Percentiles rank a stretch among this genome's conserved stretches.
Evolutionary conservation across 2,797 vertebrate species (phyloP).

Genomic region (Prionace glauca): DNA sequence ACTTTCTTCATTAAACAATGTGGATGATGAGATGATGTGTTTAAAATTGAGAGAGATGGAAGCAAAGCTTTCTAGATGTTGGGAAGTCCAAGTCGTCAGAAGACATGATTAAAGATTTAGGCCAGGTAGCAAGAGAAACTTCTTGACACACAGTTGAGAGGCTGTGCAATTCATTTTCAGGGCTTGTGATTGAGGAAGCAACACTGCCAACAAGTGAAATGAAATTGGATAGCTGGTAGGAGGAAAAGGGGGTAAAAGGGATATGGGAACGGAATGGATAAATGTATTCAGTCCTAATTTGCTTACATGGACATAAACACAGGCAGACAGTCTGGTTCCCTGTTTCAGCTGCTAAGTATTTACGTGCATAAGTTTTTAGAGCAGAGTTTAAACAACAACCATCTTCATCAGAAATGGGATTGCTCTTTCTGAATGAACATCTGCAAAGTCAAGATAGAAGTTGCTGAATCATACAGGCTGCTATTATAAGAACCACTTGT

Average conservation of each 20-base stretch:
- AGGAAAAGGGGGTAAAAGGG: neutral
- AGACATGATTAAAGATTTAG: neutral
- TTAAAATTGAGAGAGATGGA: neutral
- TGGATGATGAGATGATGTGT: neutral
- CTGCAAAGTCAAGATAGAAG: neutral
- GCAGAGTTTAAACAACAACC: neutral
- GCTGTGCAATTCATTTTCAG: neutral
- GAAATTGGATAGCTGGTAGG: neutral
- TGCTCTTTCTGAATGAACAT: neutral
- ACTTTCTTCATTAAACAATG: neutral
- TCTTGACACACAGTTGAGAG: neutral
- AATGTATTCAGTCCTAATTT: neutral
- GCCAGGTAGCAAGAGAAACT: neutral
- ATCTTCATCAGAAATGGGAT: neutral
- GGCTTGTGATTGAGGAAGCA: neutral
- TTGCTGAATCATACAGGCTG: neutral
- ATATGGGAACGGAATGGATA: neutral
- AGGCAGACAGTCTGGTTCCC: too few species aligned
- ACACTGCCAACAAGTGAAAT: neutral
- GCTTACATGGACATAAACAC: neutral
- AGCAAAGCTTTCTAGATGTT: neutral
- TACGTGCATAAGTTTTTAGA: neutral
- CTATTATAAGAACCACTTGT: neutral
- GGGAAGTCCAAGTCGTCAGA: neutral
- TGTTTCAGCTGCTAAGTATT: neutral